Evolutionary conservation across 2,888 invertebrate genomes (phyloP), one percentile per base, ranked within the genome.

Genomic region (Tetragonula carbonaria): DNA sequence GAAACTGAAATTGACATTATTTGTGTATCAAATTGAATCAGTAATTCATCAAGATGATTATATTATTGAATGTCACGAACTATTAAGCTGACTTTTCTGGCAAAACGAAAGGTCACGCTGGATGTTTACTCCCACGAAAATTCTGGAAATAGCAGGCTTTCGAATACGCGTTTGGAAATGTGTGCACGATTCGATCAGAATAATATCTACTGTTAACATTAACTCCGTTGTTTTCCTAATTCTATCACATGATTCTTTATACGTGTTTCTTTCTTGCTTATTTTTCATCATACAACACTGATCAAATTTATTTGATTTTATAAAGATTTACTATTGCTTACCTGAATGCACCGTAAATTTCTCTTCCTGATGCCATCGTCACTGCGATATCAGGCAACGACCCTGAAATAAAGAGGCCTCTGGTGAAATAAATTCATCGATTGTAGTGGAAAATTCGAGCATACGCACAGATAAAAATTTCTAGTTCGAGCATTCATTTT

Each of bases 341-440:
- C 93, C 93, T 93, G 87, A 93, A 93, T 66, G 91, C 92, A 67
- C 92, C 92, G 86, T 93, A 92, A 78, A 93, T 92, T 86, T 93
- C 93, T 74, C 91, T 88, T 75, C 93, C 93, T 68, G 93, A 92
- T 80, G 92, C 92, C 93, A 93, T 93, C 80, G 92, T 93, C 84
- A 92, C 91, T 78, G 93, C 92, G 78, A 92, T 92, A 78, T 93
- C 91, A 78, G 93, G 92, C 79, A 92, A 86, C 78, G 92, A 91
- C 80, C 91, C 93, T 93, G 90, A 45, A 91, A 88, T 53, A 74
- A 73, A 78, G 71, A 74, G 50, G n/a, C 8, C 50, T 28, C 3
- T 62, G 18, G 5, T 57, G 55, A 78, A 71, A 51, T 73, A 45
- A 50, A 73, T 73, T 62, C 67, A 38, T 57, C 16, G 33, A 57